These are phyloP conservation scores for Hedychridium roseum DNA, from an alignment of 2,888 invertebrate genomes.

Conservation along the genomic window DNA sequence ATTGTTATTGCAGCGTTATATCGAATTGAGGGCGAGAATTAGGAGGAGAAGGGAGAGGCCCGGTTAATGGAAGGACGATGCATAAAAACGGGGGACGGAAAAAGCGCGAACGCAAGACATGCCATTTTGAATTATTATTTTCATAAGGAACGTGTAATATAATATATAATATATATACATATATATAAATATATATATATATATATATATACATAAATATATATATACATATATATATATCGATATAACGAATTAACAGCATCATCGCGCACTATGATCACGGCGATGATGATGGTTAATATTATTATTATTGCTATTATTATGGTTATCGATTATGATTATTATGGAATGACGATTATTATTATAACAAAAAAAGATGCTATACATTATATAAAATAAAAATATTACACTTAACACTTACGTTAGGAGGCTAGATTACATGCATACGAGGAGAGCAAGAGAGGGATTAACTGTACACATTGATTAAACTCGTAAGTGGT, in stretches of 20 bases:
- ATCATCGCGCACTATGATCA: constrained; percentile 39
- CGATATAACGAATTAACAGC: constrained; percentile 33
- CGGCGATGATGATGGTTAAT: constrained; percentile 15
- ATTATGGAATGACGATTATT: constrained; percentile 41
- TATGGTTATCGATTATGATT: constrained; percentile 44
- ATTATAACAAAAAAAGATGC: constrained; percentile 38
- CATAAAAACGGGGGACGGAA: constrained; percentile 10
- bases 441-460: constrained; percentile 25
- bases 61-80: not conserved
- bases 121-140: constrained; percentile 49
- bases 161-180: constrained; percentile 43
- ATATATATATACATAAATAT: constrained; percentile 1
- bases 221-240: constrained; percentile 5
- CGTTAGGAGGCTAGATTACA: constrained; percentile 57
- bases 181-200: constrained; percentile 6
- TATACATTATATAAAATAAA: constrained; percentile 50
- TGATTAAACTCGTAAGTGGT: constrained; percentile 32
- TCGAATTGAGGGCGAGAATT: constrained; percentile 24
- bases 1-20: constrained; percentile 30
- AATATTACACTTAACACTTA: constrained; percentile 55
- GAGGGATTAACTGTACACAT: too few relatives aligned
- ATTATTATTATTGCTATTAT: constrained; percentile 39
- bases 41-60: constrained; percentile 2
- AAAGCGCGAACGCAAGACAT: constrained; percentile 42
- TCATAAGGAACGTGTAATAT: constrained; percentile 47